Base-by-base conservation (phyloP, 2,797 vertebrate genomes). In the Gorsachius magnificus region DNA sequence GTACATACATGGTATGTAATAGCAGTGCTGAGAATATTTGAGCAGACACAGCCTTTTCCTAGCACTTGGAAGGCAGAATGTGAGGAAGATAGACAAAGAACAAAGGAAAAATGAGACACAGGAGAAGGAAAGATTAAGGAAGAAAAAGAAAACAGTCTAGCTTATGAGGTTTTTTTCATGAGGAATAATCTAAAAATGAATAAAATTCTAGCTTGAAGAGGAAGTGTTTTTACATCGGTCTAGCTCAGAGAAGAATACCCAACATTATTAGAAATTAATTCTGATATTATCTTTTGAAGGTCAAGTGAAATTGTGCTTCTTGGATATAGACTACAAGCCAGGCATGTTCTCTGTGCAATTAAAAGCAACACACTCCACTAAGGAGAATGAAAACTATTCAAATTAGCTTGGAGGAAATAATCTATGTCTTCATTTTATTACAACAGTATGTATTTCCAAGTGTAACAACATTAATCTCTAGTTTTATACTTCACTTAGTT, bases 231-330 rank as follows among this genome's bases (percentile, higher is more conserved):
- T 57, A 71, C 65, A 56, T 68, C 33, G 3, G 5, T 48, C 24
- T 76, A 63, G 19, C 51, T 92, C 77, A 64, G 80, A 71, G 38
- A 91, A 61, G 38, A 91, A 60, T 87, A 82, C 16, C 13, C 29
- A 66, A 31, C 8, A 5, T 76, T 94, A 79, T 93, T 94, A 77
- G 77, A 91, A 94, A 92, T 89, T 91, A 91, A 93, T 95, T 94
- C 61, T 77, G 60, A 85, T 92, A 69, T 50, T 95, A 54, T 78
- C 79, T 91, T 89, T 82, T 90, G 93, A 95, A 95, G 69, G 83
- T 95, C 88, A 91, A 92, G 69, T 91, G 69, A 97, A 93, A 88
- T 74, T 84, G 45, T 94, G 88, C 54, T 60, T 54, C 46, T 87
- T 79, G 45, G 26, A 41, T 93, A 63, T n/a, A 88, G 48, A 71